Conservation (phyloP, 2,797 vertebrate species). For the Fringilla coelebs region DNA sequence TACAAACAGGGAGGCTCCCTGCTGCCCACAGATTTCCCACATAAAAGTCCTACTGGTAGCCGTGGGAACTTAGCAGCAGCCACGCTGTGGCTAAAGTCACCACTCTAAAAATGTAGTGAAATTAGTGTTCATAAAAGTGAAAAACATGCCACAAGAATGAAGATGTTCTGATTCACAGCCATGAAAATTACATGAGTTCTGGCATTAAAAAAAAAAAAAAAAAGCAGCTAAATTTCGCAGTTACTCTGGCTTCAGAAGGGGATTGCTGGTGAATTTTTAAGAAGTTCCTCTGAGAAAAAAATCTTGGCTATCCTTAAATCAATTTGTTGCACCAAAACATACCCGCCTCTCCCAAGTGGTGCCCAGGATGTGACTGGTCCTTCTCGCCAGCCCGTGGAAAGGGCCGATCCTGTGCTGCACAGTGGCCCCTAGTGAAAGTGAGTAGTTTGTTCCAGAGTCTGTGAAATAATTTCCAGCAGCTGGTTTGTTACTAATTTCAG, state of each 20-base stretch:
- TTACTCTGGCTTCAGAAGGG: neutral
- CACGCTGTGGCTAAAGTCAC: slow-evolving; percentile 61
- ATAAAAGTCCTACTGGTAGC: slow-evolving; percentile 70
- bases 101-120: slow-evolving; percentile 55
- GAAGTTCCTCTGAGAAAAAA: neutral
- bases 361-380: neutral
- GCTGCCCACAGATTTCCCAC: slow-evolving; percentile 71
- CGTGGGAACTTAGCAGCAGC: slow-evolving; percentile 64
- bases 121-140: slow-evolving; percentile 64
- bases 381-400: neutral
- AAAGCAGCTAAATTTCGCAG: neutral
- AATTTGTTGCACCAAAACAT: neutral
- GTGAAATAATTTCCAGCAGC: slow-evolving; percentile 19
- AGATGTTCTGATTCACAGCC: slow-evolving; percentile 56
- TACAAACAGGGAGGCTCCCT: slow-evolving; percentile 69
- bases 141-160: slow-evolving; percentile 60
- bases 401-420: slow-evolving; percentile 3
- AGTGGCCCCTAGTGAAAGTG: slow-evolving; percentile 57
- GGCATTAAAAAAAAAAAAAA: neutral
- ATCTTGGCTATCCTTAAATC: neutral
- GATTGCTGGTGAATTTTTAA: neutral
- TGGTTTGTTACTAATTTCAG: slow-evolving; percentile 25
- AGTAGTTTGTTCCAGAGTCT: slow-evolving; percentile 9
- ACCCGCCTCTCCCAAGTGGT: rapidly evolving
- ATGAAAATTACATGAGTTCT: slow-evolving; percentile 37